A percentile compares a stretch with the other conserved stretches of the same genome.
These are phyloP conservation scores for Dione juno DNA, from an alignment of 2,888 invertebrate species.

Conservation along the genomic window DNA sequence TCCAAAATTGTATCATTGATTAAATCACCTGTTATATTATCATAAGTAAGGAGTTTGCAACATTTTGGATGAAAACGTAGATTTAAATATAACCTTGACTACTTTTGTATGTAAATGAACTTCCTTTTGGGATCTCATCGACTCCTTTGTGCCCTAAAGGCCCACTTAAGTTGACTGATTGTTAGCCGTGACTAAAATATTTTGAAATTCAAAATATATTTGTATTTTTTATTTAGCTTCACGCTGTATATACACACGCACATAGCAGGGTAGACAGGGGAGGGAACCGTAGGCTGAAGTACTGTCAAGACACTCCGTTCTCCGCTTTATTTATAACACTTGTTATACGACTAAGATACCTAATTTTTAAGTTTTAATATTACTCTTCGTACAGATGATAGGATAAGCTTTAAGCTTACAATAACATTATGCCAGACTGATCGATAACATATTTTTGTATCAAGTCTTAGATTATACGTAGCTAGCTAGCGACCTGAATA, in stretches of 20 bases:
- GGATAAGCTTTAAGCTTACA: neutral
- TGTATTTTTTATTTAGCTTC: neutral
- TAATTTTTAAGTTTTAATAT: too few species aligned
- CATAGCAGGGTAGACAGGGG: too few species aligned
- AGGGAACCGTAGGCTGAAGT: too few species aligned
- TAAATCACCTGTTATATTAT: too few species aligned
- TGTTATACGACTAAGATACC: too few species aligned
- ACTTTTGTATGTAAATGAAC: slow-evolving; percentile 1
- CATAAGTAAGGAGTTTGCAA: neutral
- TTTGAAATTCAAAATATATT: neutral
- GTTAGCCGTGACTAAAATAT: neutral
- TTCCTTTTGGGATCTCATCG: slow-evolving; percentile 3
- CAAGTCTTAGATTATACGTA: neutral
- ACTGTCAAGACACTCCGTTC: too few species aligned
- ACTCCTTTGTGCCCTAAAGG: neutral
- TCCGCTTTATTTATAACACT: too few species aligned
- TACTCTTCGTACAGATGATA: neutral
- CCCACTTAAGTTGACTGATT: slow-evolving; percentile 3
- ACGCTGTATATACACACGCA: too few species aligned
- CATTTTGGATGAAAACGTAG: neutral
- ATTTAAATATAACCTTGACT: slow-evolving; percentile 6
- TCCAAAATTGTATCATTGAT: too few species aligned
- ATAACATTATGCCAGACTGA: neutral
- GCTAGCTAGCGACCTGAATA: slow-evolving; percentile 9
- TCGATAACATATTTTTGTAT: slow-evolving; percentile 9